Evolutionary conservation across 2,113 vertebrate species (phyloP), one percentile per base, ranked within the genome.

Genomic region (Hoplias malabaricus): DNA sequence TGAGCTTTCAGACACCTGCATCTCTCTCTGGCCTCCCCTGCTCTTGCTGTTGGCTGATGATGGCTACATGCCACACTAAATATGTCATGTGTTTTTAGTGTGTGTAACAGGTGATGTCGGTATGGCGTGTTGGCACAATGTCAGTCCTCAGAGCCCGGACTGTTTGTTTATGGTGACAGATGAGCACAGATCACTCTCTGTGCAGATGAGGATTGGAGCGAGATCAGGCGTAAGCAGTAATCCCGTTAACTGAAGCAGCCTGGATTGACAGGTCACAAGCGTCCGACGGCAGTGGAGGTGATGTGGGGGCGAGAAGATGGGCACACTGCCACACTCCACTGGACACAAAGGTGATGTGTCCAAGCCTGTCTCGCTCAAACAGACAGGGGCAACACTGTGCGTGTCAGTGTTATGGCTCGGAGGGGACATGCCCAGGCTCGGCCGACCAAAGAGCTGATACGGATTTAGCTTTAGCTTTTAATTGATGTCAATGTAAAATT

Each of bases 141-240:
- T 33, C 77, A 53, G 46, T 46, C 36, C 48, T 62, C 50, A 78
- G 65, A 40, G 71, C 73, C 73, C 62, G 68, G 73, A 50, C 21
- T 67, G 72, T 84, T 76, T 86, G 83, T 84, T 77, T 80, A 83
- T 50, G 73, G 61, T 84, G 86, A 88, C 85, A 83, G 84, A 84
- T 84, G 84, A 84, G 83, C 78, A 61, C 4, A 25, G 5, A 46
- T 82, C 77, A 77, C 85, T 77, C 80, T 75, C 75, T 79, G 79
- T 77, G 80, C 56, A 62, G 73, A 78, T 77, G 42, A 42, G 75
- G 62, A 84, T 79, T 77, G 82, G 80, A 76, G 48, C 23, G 61
- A 76, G 81, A 80, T 84, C 83, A 83, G 62, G 62, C 75, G 48
- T n/a, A n/a, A n/a, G n/a, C 82, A 78, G 80, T 83, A 83, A 83